Evolutionary conservation across 2,797 vertebrate species (phyloP).

Genomic region (Kryptolebias ocellatus): DNA sequence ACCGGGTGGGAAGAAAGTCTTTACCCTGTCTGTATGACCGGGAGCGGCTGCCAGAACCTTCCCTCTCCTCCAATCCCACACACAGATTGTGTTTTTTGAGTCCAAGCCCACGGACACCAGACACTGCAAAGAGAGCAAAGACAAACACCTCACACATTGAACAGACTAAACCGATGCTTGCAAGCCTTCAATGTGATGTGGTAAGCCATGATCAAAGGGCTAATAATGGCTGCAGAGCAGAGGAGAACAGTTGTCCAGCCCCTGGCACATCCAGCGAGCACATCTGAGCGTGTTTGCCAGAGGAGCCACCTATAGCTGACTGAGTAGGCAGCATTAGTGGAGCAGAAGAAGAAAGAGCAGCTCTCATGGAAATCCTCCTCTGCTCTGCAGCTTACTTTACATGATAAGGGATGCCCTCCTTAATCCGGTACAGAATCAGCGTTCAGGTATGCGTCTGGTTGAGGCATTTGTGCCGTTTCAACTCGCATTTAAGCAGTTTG

Average conservation of each 20-base stretch:
- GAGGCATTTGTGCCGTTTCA: constrained; percentile 25
- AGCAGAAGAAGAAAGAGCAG: constrained; percentile 64
- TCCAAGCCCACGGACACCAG: constrained; percentile 98
- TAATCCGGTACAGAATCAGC: constrained; percentile 49
- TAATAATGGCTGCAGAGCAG: constrained; percentile 63
- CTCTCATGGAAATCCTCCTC: constrained; percentile 65
- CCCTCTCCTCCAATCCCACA: constrained; percentile 99
- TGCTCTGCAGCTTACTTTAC: constrained; percentile 46
- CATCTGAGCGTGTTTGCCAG: constrained; percentile 69
- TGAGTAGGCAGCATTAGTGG: constrained; percentile 68
- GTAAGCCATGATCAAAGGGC: constrained; percentile 50
- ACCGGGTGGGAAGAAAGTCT: constrained; percentile 56
- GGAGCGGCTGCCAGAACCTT: constrained; percentile 94
- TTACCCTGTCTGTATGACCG: constrained; percentile 97
- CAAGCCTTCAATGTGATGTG: constrained; percentile 45
- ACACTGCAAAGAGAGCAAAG: constrained; percentile 83
- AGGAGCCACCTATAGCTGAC: constrained; percentile 72
- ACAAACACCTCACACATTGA: constrained; percentile 50
- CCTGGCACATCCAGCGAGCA: constrained; percentile 63
- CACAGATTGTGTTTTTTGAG: constrained; percentile 98
- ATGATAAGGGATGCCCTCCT: constrained; percentile 49
- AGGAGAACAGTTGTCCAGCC: constrained; percentile 76
- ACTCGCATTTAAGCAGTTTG: constrained; percentile 20
- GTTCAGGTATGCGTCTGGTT: constrained; percentile 27
- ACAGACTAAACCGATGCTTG: constrained; percentile 48